Percentiles rank a stretch among this genome's conserved stretches.
Conservation (phyloP, 2,888 invertebrate genomes). For the Scotopteryx bipunctaria region DNA sequence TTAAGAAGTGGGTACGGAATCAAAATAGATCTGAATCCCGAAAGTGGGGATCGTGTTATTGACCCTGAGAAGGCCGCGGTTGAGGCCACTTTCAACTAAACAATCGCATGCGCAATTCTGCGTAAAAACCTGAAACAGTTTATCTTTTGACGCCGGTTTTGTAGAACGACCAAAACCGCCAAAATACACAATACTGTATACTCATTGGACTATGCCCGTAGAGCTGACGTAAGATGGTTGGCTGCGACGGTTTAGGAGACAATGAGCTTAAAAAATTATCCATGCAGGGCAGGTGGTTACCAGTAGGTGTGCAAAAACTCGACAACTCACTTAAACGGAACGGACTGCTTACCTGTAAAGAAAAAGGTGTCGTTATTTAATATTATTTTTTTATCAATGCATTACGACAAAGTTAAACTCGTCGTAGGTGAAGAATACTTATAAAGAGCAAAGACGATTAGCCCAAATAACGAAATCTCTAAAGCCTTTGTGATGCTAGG, state of each 20-base stretch:
- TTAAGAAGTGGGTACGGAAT: conserved; percentile 8
- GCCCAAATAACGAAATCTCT: conserved; percentile 25
- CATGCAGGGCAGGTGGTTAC: conserved; percentile 49
- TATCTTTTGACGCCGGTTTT: no score
- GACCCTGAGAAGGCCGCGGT: conserved; percentile 25
- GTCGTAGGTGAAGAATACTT: conserved; percentile 27
- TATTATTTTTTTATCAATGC: no score
- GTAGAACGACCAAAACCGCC: no score
- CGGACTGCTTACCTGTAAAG: conserved; percentile 51
- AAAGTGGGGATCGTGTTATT: conserved; percentile 31
- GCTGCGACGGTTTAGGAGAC: conserved; percentile 4
- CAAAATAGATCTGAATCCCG: conserved; percentile 23
- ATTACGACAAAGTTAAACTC: not conserved
- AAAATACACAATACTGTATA: no score
- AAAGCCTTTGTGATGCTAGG: conserved; percentile 12
- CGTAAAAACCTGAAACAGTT: no score
- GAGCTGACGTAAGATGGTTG: not conserved
- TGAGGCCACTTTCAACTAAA: conserved; percentile 14
- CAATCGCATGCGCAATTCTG: not conserved
- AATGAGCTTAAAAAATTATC: conserved; percentile 27
- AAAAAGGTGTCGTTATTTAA: no score
- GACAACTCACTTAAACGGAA: conserved; percentile 36
- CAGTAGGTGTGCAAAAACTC: conserved; percentile 40
- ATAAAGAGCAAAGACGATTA: conserved; percentile 31
- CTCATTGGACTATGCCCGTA: no score